Percentiles rank a stretch among this genome's conserved stretches.
Conservation (phyloP, 2,113 vertebrate species). For the Neodon shergylaensis region DNA sequence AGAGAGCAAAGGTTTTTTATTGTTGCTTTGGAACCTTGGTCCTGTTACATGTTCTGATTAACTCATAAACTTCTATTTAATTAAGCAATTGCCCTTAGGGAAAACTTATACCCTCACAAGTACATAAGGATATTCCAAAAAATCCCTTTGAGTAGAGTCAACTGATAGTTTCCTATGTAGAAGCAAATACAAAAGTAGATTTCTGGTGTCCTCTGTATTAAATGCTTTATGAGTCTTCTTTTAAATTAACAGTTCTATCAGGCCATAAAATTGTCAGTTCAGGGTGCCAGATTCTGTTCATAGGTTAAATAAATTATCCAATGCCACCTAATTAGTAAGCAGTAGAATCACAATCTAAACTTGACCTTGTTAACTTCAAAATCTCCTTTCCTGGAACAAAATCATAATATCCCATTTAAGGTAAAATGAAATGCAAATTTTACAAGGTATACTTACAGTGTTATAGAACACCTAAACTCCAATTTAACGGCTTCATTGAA, state of each 20-base stretch:
- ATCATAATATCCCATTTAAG: background rate
- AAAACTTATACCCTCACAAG: background rate
- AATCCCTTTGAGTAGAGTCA: background rate
- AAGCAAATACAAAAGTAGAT: slow-evolving; percentile 3
- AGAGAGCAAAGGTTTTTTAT: background rate
- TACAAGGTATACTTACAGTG: background rate
- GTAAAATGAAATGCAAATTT: background rate
- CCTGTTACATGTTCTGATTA: background rate
- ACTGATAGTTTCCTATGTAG: slow-evolving; percentile 16
- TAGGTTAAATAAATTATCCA: background rate
- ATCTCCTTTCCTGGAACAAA: background rate
- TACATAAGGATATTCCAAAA: slow-evolving; percentile 5
- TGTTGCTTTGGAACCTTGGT: background rate
- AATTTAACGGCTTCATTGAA: background rate
- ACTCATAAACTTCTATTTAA: background rate
- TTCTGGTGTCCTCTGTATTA: background rate
- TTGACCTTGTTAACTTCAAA: slow-evolving; percentile 16
- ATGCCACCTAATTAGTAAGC: background rate
- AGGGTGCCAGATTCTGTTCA: background rate
- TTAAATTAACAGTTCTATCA: background rate
- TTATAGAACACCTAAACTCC: background rate
- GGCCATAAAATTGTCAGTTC: background rate
- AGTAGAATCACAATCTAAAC: background rate
- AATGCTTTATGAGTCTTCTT: background rate
- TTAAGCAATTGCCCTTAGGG: background rate